These are phyloP conservation scores for Craniophora ligustri DNA, from an alignment of 2,888 invertebrate species.

Conservation along the genomic window DNA sequence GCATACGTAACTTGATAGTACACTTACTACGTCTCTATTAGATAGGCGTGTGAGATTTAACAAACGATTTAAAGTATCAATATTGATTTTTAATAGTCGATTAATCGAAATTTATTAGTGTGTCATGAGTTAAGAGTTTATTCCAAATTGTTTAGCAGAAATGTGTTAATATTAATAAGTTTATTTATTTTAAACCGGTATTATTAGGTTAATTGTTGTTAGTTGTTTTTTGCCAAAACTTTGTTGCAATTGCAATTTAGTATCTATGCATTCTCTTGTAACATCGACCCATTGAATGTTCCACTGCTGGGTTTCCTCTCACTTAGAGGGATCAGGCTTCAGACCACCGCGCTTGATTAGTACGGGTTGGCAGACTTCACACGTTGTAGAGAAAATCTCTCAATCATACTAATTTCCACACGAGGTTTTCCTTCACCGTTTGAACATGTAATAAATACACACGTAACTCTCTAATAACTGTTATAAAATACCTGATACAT, in stretches of 20 bases:
- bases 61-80: conserved; percentile 41
- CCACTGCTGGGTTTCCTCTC: too few species aligned
- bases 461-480: too few species aligned
- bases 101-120: conserved; percentile 7
- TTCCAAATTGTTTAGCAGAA: neutral
- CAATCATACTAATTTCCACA: too few species aligned
- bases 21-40: conserved; percentile 39
- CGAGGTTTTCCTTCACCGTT: too few species aligned
- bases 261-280: too few species aligned
- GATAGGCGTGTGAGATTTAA: conserved; percentile 34
- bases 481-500: neutral
- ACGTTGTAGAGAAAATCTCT: too few species aligned
- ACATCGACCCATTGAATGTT: too few species aligned
- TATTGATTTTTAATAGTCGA: conserved; percentile 37
- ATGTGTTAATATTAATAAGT: neutral
- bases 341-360: too few species aligned
- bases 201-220: neutral
- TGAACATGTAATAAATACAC: too few species aligned
- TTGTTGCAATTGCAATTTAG: too few species aligned
- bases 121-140: conserved; percentile 7
- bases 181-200: neutral
- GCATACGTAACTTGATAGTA: conserved; percentile 57
- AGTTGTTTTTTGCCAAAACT: neutral
- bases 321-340: too few species aligned
- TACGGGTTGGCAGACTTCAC: too few species aligned